Base-by-base conservation (phyloP, 1,140 invertebrate species). In the Harlomillsia oculata region DNA sequence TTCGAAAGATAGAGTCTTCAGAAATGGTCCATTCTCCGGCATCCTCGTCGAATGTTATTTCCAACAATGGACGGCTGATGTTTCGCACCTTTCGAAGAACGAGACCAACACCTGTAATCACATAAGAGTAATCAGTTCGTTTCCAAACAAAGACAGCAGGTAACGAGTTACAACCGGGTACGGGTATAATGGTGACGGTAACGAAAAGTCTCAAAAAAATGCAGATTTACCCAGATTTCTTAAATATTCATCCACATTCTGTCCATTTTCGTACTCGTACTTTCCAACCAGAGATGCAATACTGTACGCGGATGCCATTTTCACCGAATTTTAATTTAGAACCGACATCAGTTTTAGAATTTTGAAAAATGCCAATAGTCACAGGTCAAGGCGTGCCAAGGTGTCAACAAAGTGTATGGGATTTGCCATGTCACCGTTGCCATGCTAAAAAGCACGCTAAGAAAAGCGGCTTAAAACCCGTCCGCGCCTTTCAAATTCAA, bases 181-280 rank as follows among this genome's bases (percentile, higher is more conserved):
- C 14, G 18, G 5, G n/a, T 30, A 16, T 48, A n/a, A 48, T n/a
- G 25, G n/a, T n/a, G n/a, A n/a, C n/a, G n/a, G n/a, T 45, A 18
- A 30, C 2, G 13, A 18, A 16, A 44, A n/a, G 6, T 46, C 18
- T 9, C 8, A 28, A 30, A 8, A 30, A 16, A 37, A 25, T 26
- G 6, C 34, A 41, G n/a, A n/a, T n/a, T n/a, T 68, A 72, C 73
- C 72, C 16, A 75, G 62, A 53, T 68, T 69, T 61, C 73, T 72
- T 64, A 76, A 66, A 61, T 75, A 76, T 37, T 74, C 74, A 55
- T 76, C 75, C 50, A 76, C 74, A 58, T 75, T 72, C 49, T 75
- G 70, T 18, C 67, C 68, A 32, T 66, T 62, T 34, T 68, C 68
- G 41, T 73, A 67, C 29, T 71, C 71, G 68, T 70, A 76, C 53